phyloP scores from a whole-genome alignment of 2,888 invertebrate genomes.

The Parelbella ahira region DNA sequence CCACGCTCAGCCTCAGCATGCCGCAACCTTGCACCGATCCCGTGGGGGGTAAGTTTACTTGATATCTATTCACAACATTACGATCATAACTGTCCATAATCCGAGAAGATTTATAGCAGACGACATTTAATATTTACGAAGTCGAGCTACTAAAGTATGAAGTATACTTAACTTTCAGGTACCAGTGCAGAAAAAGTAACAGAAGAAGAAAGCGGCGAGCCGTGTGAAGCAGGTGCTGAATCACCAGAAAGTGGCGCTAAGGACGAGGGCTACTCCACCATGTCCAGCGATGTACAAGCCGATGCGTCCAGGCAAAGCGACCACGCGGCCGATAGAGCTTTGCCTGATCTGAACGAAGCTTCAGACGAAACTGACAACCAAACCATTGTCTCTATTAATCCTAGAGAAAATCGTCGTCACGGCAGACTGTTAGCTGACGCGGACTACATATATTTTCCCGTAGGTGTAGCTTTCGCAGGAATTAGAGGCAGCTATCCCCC shows the following conservation, averaged over 20 bases:
- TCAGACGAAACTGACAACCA: conserved; percentile 86
- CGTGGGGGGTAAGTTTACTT: conserved; percentile 52
- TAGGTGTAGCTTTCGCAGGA: conserved; percentile 82
- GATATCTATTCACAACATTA: not conserved
- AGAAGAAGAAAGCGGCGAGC: conserved; percentile 74
- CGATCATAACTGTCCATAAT: too few relatives aligned
- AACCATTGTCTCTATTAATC: conserved; percentile 75
- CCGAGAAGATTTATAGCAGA: too few relatives aligned
- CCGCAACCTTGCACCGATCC: conserved; percentile 73
- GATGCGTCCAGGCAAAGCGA: conserved; percentile 83
- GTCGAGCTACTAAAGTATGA: too few relatives aligned
- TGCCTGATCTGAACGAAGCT: conserved; percentile 87
- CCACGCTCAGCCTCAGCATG: conserved; percentile 85
- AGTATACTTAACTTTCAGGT: conserved; percentile 41
- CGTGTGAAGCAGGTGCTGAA: conserved; percentile 85
- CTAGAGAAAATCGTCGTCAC: conserved; percentile 72
- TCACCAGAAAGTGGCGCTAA: conserved; percentile 88
- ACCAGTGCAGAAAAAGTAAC: conserved; percentile 55
- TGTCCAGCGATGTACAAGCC: conserved; percentile 90
- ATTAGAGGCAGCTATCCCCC: conserved; percentile 88
- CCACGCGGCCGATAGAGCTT: conserved; percentile 75
- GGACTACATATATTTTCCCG: conserved; percentile 84
- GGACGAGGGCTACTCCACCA: conserved; percentile 91
- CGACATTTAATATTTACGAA: too few relatives aligned
- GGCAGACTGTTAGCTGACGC: conserved; percentile 82